Evolutionary conservation across 2,113 vertebrate genomes (phyloP).

Genomic region (Canis aureus): DNA sequence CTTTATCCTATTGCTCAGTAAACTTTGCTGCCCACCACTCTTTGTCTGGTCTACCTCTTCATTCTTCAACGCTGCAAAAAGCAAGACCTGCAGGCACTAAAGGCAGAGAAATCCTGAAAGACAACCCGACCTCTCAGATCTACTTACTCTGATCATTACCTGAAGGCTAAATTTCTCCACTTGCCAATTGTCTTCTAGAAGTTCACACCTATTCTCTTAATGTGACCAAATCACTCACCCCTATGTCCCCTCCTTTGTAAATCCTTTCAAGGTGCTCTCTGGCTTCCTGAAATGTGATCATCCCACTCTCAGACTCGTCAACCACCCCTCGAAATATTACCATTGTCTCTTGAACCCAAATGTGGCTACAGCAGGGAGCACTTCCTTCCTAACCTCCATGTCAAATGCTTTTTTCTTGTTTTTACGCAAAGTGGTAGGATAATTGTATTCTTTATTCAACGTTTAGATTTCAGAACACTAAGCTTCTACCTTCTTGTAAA

Average conservation of each 20-base stretch:
- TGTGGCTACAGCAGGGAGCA: not conserved
- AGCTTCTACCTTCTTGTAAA: not conserved
- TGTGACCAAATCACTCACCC: not conserved
- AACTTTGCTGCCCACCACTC: too few species aligned
- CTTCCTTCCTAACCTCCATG: not conserved
- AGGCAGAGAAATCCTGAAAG: not conserved
- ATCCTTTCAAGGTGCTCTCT: not conserved
- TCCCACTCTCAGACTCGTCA: not conserved
- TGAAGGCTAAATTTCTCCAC: not conserved
- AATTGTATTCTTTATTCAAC: not conserved
- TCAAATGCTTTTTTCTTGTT: not conserved
- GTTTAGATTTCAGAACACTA: not conserved
- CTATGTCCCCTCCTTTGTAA: not conserved
- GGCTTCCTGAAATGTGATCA: not conserved
- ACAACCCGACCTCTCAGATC: too few species aligned
- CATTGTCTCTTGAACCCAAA: not conserved
- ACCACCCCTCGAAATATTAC: not conserved
- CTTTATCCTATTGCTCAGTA: not conserved
- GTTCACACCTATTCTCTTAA: not conserved
- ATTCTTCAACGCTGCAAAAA: not conserved
- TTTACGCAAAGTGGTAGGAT: not conserved
- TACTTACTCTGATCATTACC: not conserved
- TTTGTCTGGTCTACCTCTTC: too few species aligned
- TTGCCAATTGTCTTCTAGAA: not conserved
- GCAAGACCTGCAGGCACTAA: not conserved